Base-by-base conservation (phyloP, 2,797 vertebrate genomes). In the Halcyon chelicuti region DNA sequence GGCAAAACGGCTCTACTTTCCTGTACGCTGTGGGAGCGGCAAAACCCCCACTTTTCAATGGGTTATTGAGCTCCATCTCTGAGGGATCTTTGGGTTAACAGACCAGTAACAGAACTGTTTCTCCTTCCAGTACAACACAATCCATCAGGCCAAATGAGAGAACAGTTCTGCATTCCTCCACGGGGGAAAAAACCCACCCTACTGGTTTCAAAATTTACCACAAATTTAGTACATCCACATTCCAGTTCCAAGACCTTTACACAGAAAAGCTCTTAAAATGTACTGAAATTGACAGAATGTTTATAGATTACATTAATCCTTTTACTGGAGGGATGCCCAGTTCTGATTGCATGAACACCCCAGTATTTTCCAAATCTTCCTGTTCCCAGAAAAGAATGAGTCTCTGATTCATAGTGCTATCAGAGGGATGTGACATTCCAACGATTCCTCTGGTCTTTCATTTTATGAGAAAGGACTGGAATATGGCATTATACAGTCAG, bases 301-400 rank as follows among this genome's bases (percentile, higher is more conserved):
- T 89, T 73, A 60, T 66, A 20, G 44, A 49, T 88, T 5, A 29
- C 39, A 28, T 74, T 61, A 83, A 90, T 82, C 89, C 72, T 57
- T 18, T 40, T 3, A 0, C 66, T 92, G 95, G 96, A 40, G 46
- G 6, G 29, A 35, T 21, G 91, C 91, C 91, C 25, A n/a, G 67
- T n/a, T 55, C 68, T 47, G 71, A 70, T 1, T 79, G 63, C 68
- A 19, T 3, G 12, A 42, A 44, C 35, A 77, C 66, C 37, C 49
- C 52, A 35, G 83, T 10, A 31, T 52, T 58, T 73, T 81, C 77
- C 39, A 72, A 29, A 12, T 15, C 67, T 39, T 8, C n/a, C 47
- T 49, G 46, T 37, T 91, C 78, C 62, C 90, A 80, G 74, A 63
- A 84, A 87, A 76, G 40, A 71, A 74, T 49, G 49, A 29, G 49